Evolutionary conservation across 2,888 invertebrate genomes (phyloP).

Genomic region (Melinaea menophilus): DNA sequence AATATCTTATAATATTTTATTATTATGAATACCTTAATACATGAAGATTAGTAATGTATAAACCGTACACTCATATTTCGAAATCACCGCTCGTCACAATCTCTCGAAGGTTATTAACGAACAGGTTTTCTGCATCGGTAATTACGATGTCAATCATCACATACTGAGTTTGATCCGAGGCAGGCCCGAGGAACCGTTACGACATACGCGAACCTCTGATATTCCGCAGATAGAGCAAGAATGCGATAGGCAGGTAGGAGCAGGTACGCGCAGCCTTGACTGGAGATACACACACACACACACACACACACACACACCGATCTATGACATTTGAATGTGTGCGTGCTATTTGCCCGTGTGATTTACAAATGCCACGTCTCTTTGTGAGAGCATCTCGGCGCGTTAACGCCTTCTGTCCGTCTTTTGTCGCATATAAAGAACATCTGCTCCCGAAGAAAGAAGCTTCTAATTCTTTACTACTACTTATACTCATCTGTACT

Average conservation of each 20-base stretch:
- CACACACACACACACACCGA: slow-evolving; percentile 23
- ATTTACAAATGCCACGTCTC: slow-evolving; percentile 70
- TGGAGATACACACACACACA: slow-evolving; percentile 34
- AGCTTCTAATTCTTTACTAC: slow-evolving; percentile 35
- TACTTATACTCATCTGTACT: slow-evolving; percentile 5
- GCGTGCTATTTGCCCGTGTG: slow-evolving; percentile 66
- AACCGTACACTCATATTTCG: slow-evolving; percentile 17
- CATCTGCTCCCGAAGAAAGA: slow-evolving; percentile 59
- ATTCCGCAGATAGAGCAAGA: slow-evolving; percentile 67
- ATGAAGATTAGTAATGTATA: background rate
- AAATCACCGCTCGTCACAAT: slow-evolving; percentile 23
- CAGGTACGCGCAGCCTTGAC: slow-evolving; percentile 50
- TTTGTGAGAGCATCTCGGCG: slow-evolving; percentile 61
- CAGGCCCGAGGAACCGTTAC: slow-evolving; percentile 57
- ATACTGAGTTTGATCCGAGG: slow-evolving; percentile 37
- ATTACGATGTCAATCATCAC: slow-evolving; percentile 56
- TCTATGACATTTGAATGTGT: slow-evolving; percentile 39
- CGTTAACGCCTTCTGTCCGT: slow-evolving; percentile 64
- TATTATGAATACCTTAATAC: too few relatives aligned
- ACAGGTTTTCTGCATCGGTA: slow-evolving; percentile 52
- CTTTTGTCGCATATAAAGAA: slow-evolving; percentile 45
- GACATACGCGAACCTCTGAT: slow-evolving; percentile 55
- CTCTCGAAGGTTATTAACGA: slow-evolving; percentile 46
- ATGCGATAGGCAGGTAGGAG: slow-evolving; percentile 65
- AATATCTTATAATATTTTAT: too few relatives aligned